Percentiles rank a stretch among this genome's conserved stretches.
Evolutionary conservation across 2,797 vertebrate genomes (phyloP).

Genomic region (Masticophis lateralis): DNA sequence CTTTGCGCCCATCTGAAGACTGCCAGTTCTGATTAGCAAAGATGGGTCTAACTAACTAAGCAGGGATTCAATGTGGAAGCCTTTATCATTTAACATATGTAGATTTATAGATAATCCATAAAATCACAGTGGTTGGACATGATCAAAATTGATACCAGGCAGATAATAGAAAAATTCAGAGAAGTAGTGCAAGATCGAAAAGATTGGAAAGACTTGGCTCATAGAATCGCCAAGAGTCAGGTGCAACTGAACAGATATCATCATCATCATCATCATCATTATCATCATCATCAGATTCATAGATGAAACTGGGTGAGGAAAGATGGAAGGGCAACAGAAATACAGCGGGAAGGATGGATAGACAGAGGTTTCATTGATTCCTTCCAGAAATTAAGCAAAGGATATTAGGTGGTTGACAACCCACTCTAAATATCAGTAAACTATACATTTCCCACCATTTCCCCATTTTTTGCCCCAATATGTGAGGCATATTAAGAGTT

Average conservation of each 20-base stretch:
- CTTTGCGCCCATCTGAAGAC: not conserved
- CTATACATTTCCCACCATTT: not conserved
- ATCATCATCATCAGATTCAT: too few relatives aligned
- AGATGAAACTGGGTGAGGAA: not conserved
- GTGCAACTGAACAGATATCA: not conserved
- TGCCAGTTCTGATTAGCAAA: not conserved
- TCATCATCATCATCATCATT: not conserved
- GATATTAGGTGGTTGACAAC: not conserved
- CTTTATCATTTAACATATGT: not conserved
- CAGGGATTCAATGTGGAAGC: not conserved
- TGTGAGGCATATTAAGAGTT: not conserved
- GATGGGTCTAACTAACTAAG: not conserved
- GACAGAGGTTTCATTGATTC: not conserved
- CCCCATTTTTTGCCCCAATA: not conserved
- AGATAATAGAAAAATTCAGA: not conserved
- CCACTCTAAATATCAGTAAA: not conserved
- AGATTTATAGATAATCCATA: not conserved
- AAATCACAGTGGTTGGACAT: not conserved
- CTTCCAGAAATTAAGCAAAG: not conserved
- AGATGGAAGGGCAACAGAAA: not conserved
- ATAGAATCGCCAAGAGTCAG: not conserved
- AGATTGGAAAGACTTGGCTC: not conserved
- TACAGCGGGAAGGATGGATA: not conserved
- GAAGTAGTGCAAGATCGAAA: not conserved
- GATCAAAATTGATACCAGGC: not conserved